Base-by-base conservation (phyloP, 2,888 invertebrate genomes). In the Drosophila lacicola region DNA sequence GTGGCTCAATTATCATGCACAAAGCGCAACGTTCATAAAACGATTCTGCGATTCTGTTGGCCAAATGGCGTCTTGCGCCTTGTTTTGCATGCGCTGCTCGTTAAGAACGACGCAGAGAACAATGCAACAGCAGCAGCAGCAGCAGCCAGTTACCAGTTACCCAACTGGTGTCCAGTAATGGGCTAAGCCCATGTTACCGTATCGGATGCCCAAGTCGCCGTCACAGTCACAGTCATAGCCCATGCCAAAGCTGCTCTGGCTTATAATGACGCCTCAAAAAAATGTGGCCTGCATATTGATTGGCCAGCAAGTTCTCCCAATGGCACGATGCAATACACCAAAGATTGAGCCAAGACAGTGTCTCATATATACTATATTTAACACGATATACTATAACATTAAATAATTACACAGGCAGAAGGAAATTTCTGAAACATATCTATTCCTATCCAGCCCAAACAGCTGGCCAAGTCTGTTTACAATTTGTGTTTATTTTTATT, bases 51-150 rank as follows among this genome's bases (percentile, higher is more conserved):
- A 56, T 78, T 81, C 82, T 69, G 64, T 74, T 74, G 69, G 85
- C 78, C 82, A 88, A 83, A 83, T 88, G 88, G 88, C 88, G 82
- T 83, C 83, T 83, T 83, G 82, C 29, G 82, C 78, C 88, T 85
- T 83, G 88, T 88, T 83, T 83, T 88, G 83, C 83, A 83, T 83
- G 86, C 83, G 63, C 56, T 58, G 85, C 82, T 87, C 82, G 82
- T 83, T 83, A 83, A 87, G 85, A 88, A 70, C 72, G 60, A 66
- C 67, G 55, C 70, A 36, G 65, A 83, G 84, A 82, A 82, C 82
- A 82, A 82, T 82, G 88, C 88, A 75, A 49, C 63, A 42, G 45
- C 50, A 36, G 36, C 70, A 58, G 36, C 47, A 47, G 42, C 62
- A 69, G 64, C 9, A 50, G 14, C 25, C 74, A 72, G 64, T 65